Percentiles rank a stretch among this genome's conserved stretches.
phyloP scores from a whole-genome alignment of 1,140 invertebrate genomes.

The Doryteuthis pealeii region DNA sequence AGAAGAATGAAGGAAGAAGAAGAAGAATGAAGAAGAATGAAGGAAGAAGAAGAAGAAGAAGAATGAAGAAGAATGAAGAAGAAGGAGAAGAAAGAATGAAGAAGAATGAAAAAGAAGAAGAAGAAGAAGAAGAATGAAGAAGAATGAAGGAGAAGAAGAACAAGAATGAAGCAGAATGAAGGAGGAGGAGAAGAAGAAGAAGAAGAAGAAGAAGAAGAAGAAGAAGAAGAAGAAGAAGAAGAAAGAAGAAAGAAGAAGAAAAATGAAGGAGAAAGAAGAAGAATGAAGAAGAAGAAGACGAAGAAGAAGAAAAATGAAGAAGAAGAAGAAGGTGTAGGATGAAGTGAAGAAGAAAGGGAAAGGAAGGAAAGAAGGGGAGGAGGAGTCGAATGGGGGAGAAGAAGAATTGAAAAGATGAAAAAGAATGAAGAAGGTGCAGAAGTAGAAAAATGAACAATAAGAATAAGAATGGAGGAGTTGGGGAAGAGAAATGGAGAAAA shows the following conservation, averaged over 20 bases:
- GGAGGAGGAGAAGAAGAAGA: constrained; percentile 12
- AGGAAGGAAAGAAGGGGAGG: neutral
- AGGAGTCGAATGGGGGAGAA: neutral
- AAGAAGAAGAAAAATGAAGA: neutral
- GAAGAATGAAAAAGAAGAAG: constrained; percentile 4
- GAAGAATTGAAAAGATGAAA: constrained; percentile 10
- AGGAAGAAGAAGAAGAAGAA: neutral
- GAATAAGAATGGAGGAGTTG: too few relatives aligned
- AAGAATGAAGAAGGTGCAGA: constrained; percentile 2
- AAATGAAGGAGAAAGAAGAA: neutral
- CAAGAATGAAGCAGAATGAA: too few relatives aligned
- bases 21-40: neutral
- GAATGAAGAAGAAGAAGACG: neutral
- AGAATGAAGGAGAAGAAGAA: constrained; percentile 12
- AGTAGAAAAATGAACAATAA: neutral
- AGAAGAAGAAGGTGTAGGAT: constrained; percentile 5
- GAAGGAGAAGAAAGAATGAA: neutral
- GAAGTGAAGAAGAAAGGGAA: constrained; percentile 14
- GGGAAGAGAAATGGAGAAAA: too few relatives aligned
- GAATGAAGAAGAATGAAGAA: neutral
- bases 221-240: neutral
- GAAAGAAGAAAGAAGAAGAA: neutral
- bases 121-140: constrained; percentile 6
- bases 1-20: neutral
- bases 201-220: neutral